These are phyloP conservation scores for Eubasilissa splendida DNA, from an alignment of 2,888 invertebrate genomes.

Conservation along the genomic window DNA sequence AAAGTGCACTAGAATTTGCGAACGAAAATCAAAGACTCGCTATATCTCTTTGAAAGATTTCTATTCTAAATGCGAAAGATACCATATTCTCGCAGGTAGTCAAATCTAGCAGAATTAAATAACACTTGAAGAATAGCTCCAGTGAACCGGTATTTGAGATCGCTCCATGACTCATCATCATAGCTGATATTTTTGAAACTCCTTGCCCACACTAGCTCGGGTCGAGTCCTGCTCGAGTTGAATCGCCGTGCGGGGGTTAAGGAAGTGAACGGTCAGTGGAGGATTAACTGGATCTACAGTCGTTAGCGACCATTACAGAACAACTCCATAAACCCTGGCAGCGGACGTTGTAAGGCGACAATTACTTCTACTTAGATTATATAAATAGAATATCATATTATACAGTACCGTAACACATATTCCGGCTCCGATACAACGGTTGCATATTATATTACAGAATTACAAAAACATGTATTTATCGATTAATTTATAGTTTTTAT, in stretches of 20 bases:
- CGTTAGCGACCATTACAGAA: constrained; percentile 37
- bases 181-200: constrained; percentile 31
- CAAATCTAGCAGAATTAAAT: too few species aligned
- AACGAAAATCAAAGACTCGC: background rate
- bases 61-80: too few species aligned
- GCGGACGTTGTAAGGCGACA: constrained; percentile 33
- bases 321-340: constrained; percentile 36
- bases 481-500: background rate
- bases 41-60: too few species aligned
- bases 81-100: too few species aligned
- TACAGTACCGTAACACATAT: constrained; percentile 6
- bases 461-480: background rate
- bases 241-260: constrained; percentile 34
- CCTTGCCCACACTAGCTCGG: constrained; percentile 9
- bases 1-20: constrained; percentile 7
- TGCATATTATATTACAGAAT: background rate
- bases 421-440: background rate
- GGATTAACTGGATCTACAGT: constrained; percentile 35
- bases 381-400: background rate
- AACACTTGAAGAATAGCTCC: background rate
- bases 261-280: constrained; percentile 33
- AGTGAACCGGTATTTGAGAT: constrained; percentile 17
- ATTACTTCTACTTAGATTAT: constrained; percentile 22
- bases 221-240: background rate
- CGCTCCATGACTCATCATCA: constrained; percentile 15